Evolutionary conservation across 2,888 invertebrate species (phyloP).

Genomic region (Coelinius sp.): DNA sequence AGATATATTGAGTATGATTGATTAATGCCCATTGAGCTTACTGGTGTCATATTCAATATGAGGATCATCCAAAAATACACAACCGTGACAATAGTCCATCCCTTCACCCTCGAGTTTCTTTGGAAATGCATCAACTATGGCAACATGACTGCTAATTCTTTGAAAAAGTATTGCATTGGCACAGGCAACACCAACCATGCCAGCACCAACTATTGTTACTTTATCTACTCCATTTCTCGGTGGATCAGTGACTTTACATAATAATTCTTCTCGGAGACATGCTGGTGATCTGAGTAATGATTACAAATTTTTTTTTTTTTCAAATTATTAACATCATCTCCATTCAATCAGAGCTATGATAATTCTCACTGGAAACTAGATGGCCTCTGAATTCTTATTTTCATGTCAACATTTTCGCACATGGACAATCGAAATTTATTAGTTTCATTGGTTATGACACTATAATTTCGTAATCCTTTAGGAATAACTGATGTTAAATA

Average conservation of each 20-base stretch:
- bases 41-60: conserved; percentile 74
- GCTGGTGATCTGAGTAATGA: conserved; percentile 40
- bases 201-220: conserved; percentile 77
- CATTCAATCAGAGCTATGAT: background rate
- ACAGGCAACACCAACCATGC: conserved; percentile 77
- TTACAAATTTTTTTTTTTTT: background rate
- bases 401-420: background rate
- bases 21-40: conserved; percentile 51
- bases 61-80: conserved; percentile 73
- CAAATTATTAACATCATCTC: background rate
- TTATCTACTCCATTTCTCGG: conserved; percentile 69
- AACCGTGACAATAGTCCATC: conserved; percentile 76
- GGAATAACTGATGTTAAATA: background rate
- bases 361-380: conserved; percentile 57
- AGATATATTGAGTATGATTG: background rate
- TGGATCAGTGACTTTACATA: conserved; percentile 64
- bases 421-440: background rate
- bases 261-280: conserved; percentile 60
- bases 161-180: conserved; percentile 76
- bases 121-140: conserved; percentile 75
- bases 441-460: background rate
- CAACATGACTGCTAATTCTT: conserved; percentile 75
- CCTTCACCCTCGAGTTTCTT: conserved; percentile 77
- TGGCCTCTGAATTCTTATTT: conserved; percentile 48
- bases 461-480: background rate